Conservation (phyloP, 1,140 invertebrate genomes). For the Drosophila melanogaster region Release_6_plus_ISO1_MT NT_033777.3:21771001-21771500, state of each 20-base stretch:
- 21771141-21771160: constrained; percentile 58
- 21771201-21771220: constrained; percentile 60
- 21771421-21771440: constrained; percentile 60
- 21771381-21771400: constrained; percentile 63
- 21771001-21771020: constrained; percentile 82
- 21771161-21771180: background rate
- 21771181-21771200: no score
- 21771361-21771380: constrained; percentile 72
- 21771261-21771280: constrained; percentile 78
- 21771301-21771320: constrained; percentile 76
- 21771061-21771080: constrained; percentile 88
- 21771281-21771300: constrained; percentile 80
- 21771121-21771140: constrained; percentile 76
- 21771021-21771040: constrained; percentile 85
- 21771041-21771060: constrained; percentile 87
- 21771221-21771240: constrained; percentile 66
- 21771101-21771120: constrained; percentile 84
- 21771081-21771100: constrained; percentile 87
- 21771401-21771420: constrained; percentile 60
- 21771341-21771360: constrained; percentile 78
- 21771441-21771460: constrained; percentile 78
- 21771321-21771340: constrained; percentile 71
- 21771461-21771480: constrained; percentile 82
- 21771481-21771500: constrained; percentile 67
- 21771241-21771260: constrained; percentile 82